phyloP scores from a whole-genome alignment of 2,888 invertebrate species.

The Ophion ventricosus region DNA sequence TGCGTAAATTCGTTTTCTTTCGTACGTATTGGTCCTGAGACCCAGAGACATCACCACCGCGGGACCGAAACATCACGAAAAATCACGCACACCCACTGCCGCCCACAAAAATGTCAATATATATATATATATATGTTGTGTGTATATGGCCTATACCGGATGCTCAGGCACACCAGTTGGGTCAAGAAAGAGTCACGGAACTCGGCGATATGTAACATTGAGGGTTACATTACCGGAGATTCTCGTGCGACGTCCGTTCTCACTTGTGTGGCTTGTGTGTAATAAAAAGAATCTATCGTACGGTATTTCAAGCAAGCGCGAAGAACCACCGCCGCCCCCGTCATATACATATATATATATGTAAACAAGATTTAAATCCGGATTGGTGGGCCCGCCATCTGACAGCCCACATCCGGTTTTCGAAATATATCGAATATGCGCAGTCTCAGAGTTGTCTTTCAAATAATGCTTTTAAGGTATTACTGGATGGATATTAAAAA shows the following conservation, averaged over 20 bases:
- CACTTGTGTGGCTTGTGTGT: neutral
- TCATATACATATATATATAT: neutral
- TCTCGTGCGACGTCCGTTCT: slow-evolving; percentile 26
- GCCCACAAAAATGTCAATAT: slow-evolving; percentile 12
- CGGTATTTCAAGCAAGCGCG: neutral
- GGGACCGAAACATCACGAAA: slow-evolving; percentile 48
- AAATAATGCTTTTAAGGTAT: neutral
- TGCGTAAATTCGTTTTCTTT: slow-evolving; percentile 28
- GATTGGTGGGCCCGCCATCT: neutral
- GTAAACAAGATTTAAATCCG: neutral
- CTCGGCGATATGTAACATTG: slow-evolving; percentile 33
- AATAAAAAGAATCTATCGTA: neutral
- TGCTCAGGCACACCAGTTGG: slow-evolving; percentile 9
- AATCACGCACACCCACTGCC: slow-evolving; percentile 16
- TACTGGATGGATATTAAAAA: too few relatives aligned
- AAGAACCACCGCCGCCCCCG: neutral
- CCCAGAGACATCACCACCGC: slow-evolving; percentile 47
- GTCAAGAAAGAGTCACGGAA: slow-evolving; percentile 50
- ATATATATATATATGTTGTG: neutral
- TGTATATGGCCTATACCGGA: neutral
- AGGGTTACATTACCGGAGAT: slow-evolving; percentile 5
- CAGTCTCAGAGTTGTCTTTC: neutral
- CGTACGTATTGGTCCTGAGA: slow-evolving; percentile 35
- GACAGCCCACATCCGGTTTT: neutral
- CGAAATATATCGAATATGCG: neutral